phyloP scores from a whole-genome alignment of 1,140 invertebrate species.

The Bombus pyrosoma region DNA sequence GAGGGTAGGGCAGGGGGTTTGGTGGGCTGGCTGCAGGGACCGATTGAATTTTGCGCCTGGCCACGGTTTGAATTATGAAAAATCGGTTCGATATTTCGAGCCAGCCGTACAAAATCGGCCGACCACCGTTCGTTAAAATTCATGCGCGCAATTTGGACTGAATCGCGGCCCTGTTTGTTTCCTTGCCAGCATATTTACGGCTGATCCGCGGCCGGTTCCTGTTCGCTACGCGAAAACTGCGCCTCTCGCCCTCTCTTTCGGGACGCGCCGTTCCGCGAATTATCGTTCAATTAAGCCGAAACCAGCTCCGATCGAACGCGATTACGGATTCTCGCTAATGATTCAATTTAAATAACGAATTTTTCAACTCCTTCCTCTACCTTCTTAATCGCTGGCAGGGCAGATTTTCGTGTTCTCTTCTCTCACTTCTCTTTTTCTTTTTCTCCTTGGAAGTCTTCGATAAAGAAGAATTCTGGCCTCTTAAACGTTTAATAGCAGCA shows the following conservation, averaged over 20 bases:
- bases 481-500: not conserved
- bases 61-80: conserved; percentile 48
- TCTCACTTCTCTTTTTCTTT: not conserved
- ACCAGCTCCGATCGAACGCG: not conserved
- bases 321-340: not conserved
- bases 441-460: not conserved
- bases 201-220: conserved; percentile 10
- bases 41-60: conserved; percentile 45
- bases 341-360: conserved; percentile 7
- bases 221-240: conserved; percentile 13
- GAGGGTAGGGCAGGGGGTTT: no score
- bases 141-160: conserved; percentile 46
- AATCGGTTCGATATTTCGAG: conserved; percentile 53
- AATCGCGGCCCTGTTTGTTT: conserved; percentile 40
- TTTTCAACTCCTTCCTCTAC: no score
- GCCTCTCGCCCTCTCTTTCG: not conserved
- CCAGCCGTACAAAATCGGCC: conserved; percentile 13
- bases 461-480: not conserved
- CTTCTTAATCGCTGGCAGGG: not conserved
- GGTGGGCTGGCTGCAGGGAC: not conserved
- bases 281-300: conserved; percentile 49
- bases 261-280: conserved; percentile 14
- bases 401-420: not conserved
- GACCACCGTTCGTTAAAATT: conserved; percentile 52
- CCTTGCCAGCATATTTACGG: conserved; percentile 48